A percentile compares a stretch with the other conserved stretches of the same genome.
Evolutionary conservation across 2,113 vertebrate species (phyloP).

Genomic region (Percopsis transmontana): DNA sequence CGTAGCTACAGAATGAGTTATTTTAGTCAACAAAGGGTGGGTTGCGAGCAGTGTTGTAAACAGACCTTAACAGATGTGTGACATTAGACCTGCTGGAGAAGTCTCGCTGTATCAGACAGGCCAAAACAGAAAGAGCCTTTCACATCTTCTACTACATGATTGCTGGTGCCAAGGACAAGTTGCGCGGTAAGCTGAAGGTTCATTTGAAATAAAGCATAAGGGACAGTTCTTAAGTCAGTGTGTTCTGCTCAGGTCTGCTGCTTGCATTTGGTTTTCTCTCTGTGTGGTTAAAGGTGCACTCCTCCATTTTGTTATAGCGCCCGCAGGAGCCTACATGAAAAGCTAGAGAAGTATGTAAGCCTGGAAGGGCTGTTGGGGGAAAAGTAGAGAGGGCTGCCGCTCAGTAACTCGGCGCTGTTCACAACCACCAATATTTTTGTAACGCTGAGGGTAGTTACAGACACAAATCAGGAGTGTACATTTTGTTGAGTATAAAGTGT

Average conservation of each 20-base stretch:
- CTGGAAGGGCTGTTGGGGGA: no score
- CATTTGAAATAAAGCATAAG: background rate
- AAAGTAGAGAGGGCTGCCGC: no score
- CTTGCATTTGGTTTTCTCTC: background rate
- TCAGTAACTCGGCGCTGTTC: no score
- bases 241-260: background rate
- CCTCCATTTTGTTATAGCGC: no score
- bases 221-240: background rate
- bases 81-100: constrained; percentile 92
- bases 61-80: constrained; percentile 53
- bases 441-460: no score
- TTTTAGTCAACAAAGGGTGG: no score
- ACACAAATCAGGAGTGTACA: no score
- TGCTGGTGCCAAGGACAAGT: constrained; percentile 81
- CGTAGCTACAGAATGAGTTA: background rate
- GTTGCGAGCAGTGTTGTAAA: background rate
- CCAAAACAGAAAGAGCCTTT: constrained; percentile 94
- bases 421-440: no score
- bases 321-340: no score
- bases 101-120: constrained; percentile 94
- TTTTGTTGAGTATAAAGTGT: no score
- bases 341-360: no score
- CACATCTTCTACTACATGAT: constrained; percentile 98
- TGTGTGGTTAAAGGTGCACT: no score
- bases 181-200: constrained; percentile 55